Percentiles rank a stretch among this genome's conserved stretches.
Conservation (phyloP, 2,888 invertebrate species). For the Volucella zonaria region DNA sequence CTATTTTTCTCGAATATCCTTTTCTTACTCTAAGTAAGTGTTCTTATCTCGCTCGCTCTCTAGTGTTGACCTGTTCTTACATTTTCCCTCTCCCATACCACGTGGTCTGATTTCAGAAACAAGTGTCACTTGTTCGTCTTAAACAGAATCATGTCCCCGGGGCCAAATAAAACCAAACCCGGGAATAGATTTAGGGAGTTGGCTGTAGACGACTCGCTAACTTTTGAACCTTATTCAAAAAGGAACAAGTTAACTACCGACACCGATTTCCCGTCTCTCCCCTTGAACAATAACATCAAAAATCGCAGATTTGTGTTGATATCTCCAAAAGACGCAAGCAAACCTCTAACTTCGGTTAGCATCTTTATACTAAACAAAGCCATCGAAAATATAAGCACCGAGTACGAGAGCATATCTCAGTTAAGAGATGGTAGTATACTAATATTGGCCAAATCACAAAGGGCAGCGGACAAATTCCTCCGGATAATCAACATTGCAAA, state of each 20-base stretch:
- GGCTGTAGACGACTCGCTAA: neutral
- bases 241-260: neutral
- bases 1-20: too few relatives aligned
- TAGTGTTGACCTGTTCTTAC: too few relatives aligned
- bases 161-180: slow-evolving; percentile 20
- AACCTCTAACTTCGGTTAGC: slow-evolving; percentile 8
- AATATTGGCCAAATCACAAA: slow-evolving; percentile 17
- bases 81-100: too few relatives aligned
- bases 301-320: neutral
- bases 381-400: neutral
- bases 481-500: too few relatives aligned
- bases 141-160: slow-evolving; percentile 3
- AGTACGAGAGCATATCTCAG: slow-evolving; percentile 14
- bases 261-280: neutral
- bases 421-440: slow-evolving; percentile 8
- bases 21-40: too few relatives aligned
- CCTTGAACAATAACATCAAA: neutral
- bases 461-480: slow-evolving; percentile 4
- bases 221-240: neutral
- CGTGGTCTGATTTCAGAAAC: too few relatives aligned
- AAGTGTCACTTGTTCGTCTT: neutral
- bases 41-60: too few relatives aligned
- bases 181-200: slow-evolving; percentile 6
- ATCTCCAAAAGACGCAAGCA: neutral
- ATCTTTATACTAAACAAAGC: slow-evolving; percentile 1